phyloP scores from a whole-genome alignment of 2,888 invertebrate species.

The Ormia ochracea region DNA sequence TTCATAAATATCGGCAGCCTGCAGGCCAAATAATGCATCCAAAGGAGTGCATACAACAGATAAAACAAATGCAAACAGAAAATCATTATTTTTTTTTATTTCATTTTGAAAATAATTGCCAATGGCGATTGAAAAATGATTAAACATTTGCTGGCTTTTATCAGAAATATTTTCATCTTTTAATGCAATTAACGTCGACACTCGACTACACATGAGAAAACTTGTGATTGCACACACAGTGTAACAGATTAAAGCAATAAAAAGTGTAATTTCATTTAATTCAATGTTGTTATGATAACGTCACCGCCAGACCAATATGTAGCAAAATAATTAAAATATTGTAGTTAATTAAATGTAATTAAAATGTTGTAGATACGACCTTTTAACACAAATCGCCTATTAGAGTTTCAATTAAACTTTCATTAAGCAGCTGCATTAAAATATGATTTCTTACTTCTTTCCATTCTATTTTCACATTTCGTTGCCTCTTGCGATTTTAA shows the following conservation, averaged over 20 bases:
- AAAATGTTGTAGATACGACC: conserved; percentile 14
- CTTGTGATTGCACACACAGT: not conserved
- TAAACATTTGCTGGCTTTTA: not conserved
- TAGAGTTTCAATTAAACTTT: conserved; percentile 23
- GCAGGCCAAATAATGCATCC: too few species aligned
- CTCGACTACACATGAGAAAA: too few species aligned
- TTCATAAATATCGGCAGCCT: too few species aligned
- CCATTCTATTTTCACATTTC: too few species aligned
- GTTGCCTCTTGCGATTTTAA: too few species aligned
- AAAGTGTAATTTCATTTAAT: conserved; percentile 21
- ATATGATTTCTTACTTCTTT: too few species aligned
- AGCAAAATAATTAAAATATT: not conserved
- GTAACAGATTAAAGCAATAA: not conserved
- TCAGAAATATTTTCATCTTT: not conserved
- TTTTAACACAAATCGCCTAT: not conserved
- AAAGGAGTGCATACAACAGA: not conserved
- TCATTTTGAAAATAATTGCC: not conserved
- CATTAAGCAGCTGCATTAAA: conserved; percentile 9
- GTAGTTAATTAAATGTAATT: not conserved
- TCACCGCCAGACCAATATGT: conserved; percentile 1
- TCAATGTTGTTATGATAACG: conserved; percentile 4
- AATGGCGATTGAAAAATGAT: not conserved
- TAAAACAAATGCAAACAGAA: not conserved
- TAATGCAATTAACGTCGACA: not conserved
- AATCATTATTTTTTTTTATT: not conserved